A percentile compares a stretch with the other conserved stretches of the same genome.
These are phyloP conservation scores for Cryptomyrus ogoouensis DNA, from an alignment of 2,113 vertebrate species.

Conservation along the genomic window DNA sequence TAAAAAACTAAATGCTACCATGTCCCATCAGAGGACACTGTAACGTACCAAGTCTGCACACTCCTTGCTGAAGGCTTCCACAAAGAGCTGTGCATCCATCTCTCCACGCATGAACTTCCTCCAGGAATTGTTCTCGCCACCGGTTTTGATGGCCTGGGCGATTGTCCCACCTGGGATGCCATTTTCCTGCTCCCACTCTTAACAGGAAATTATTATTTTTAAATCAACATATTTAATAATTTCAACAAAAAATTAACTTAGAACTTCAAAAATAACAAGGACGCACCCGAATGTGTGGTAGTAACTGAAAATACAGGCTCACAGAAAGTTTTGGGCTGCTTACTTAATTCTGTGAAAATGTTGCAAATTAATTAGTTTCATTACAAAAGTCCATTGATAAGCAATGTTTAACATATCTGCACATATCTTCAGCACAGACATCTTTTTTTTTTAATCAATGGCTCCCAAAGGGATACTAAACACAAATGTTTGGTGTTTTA, in stretches of 20 bases:
- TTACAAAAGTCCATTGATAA: not conserved
- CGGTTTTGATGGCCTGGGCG: slow-evolving; percentile 43
- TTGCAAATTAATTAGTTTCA: not conserved
- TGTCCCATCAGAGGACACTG: not conserved
- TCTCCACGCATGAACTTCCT: slow-evolving; percentile 64
- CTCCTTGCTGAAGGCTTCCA: slow-evolving; percentile 54
- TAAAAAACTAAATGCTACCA: not conserved
- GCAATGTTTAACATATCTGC: not conserved
- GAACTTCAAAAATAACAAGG: not conserved
- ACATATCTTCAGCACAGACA: not conserved
- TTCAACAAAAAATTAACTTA: not conserved
- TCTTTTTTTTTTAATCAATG: not conserved
- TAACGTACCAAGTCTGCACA: slow-evolving; percentile 65
- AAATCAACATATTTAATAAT: not conserved
- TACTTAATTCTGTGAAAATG: not conserved
- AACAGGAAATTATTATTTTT: slow-evolving; percentile 16
- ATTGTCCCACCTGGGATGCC: slow-evolving; percentile 59
- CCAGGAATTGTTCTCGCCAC: slow-evolving; percentile 53
- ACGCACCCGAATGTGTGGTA: not conserved
- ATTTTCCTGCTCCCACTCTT: slow-evolving; percentile 65
- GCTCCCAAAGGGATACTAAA: not conserved
- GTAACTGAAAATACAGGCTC: not conserved
- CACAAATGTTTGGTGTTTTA: not conserved
- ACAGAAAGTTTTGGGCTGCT: not conserved
- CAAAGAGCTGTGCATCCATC: slow-evolving; percentile 55